Base-by-base conservation (phyloP, 2,888 invertebrate genomes). In the Dysmachus trigonus region DNA sequence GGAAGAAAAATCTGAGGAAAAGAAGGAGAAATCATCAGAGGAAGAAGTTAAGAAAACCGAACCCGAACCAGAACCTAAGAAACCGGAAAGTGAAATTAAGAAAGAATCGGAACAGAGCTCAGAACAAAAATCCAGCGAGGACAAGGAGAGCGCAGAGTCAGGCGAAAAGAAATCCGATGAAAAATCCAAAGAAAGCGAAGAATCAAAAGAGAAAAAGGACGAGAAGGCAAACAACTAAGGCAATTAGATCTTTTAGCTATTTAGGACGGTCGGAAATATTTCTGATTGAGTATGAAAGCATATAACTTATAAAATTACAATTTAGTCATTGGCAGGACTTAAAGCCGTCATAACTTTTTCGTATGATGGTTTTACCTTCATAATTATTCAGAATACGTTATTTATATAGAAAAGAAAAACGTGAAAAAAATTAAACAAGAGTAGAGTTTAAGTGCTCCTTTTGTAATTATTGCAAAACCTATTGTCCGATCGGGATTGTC, bases 11-110 rank as follows among this genome's bases (percentile, higher is more conserved):
- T 22, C 35, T 27, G 77, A 86, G 62, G 86, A 87, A 8, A 86
- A 87, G 73, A 87, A 88, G 84, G 89, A 88, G 76, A 88, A 89
- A 81, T 82, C 88, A 81, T 79, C 88, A 72, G 79, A 86, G 35
- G 88, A 89, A 87, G 88, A 88, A 92, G 87, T 90, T 89, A 77
- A 85, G 33, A 22, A 89, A 88, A 87, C 90, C 89, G 51, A 79
- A 86, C 83, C 81, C 87, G 86, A 86, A 53, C 87, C 85, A 10
- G 85, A 88, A 87, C n/a, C n/a, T n/a, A 88, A 74, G 84, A 38
- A 62, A 15, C 88, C 88, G 30, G 88, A 90, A 13, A 88, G 89
- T 85, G 88, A 88, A 87, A 38, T 62, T 73, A 88, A 89, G 85
- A 88, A 88, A 83, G 89, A 88, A 81, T 88, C 92, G 92, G 87